Evolutionary conservation across 1,140 invertebrate species (phyloP).

Genomic region (silkworm (Bombyx mori)): ASM3026992v2 NC_085119.1:11310501-11311000

Average conservation of each 20-base stretch:
- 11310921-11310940: constrained; percentile 65
- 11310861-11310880: neutral
- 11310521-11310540: constrained; percentile 34
- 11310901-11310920: constrained; percentile 33
- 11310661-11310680: constrained; percentile 14
- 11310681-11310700: no score
- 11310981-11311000: constrained; percentile 55
- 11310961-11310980: constrained; percentile 60
- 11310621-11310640: constrained; percentile 62
- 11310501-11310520: neutral
- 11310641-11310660: constrained; percentile 38
- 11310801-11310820: neutral
- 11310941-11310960: constrained; percentile 33
- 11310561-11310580: constrained; percentile 69
- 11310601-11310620: constrained; percentile 68
- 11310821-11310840: neutral
- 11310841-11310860: neutral
- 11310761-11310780: no score
- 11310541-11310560: constrained; percentile 70
- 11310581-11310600: constrained; percentile 62
- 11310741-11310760: no score
- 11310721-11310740: no score
- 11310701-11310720: no score
- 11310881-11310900: constrained; percentile 52
- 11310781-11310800: no score